Percentiles rank a stretch among this genome's conserved stretches.
Conservation (phyloP, 1,140 invertebrate species). For the Glossosoma conforme region DNA sequence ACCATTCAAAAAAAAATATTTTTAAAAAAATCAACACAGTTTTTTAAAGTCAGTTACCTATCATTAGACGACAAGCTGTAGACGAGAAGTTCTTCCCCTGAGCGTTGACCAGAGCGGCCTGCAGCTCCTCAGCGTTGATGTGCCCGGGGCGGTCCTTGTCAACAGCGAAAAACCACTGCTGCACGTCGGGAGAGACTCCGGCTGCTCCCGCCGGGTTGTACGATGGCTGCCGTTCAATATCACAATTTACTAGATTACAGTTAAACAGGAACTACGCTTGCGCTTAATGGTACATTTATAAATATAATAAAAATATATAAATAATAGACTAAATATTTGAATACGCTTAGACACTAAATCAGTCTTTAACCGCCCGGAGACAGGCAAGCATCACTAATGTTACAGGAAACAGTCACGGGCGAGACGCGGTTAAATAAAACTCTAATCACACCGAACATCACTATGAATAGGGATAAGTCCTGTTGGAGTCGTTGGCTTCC, state of each 20-base stretch:
- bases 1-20: too few relatives aligned
- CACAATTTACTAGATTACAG: background rate
- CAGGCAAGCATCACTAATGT: slow-evolving; percentile 15
- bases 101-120: slow-evolving; percentile 77
- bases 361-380: slow-evolving; percentile 20
- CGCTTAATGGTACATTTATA: background rate
- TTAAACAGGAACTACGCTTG: slow-evolving; percentile 15
- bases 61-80: slow-evolving; percentile 83
- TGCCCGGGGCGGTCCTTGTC: slow-evolving; percentile 78
- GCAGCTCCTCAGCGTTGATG: slow-evolving; percentile 74
- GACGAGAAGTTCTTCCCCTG: slow-evolving; percentile 83
- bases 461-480: slow-evolving; percentile 29
- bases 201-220: slow-evolving; percentile 34
- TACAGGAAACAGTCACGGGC: slow-evolving; percentile 2
- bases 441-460: slow-evolving; percentile 1
- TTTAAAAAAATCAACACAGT: too few relatives aligned
- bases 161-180: slow-evolving; percentile 78
- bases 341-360: slow-evolving; percentile 20
- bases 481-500: slow-evolving; percentile 4
- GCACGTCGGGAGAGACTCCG: slow-evolving; percentile 63
- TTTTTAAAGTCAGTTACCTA: too few relatives aligned
- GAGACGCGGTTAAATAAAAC: slow-evolving; percentile 9
- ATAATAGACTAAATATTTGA: too few relatives aligned
- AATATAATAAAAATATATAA: too few relatives aligned
- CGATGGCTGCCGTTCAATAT: slow-evolving; percentile 12